Percentiles rank a stretch among this genome's conserved stretches.
Evolutionary conservation across 2,888 invertebrate species (phyloP).

Genomic region (Agrotis ipsilon): DNA sequence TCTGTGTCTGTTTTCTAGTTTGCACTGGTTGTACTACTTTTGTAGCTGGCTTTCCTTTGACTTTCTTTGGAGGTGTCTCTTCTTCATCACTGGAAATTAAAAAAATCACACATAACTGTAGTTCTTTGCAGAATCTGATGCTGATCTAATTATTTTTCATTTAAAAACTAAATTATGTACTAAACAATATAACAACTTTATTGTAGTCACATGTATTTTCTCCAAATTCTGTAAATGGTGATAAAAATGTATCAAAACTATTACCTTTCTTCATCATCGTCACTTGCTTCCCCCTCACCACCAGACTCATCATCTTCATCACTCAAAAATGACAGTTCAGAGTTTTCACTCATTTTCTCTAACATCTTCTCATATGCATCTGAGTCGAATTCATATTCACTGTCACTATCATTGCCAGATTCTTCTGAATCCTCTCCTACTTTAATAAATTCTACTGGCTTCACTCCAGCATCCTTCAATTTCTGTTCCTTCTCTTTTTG

Average conservation of each 20-base stretch:
- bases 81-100: slow-evolving; percentile 47
- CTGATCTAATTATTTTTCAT: not conserved
- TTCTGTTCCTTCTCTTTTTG: slow-evolving; percentile 75
- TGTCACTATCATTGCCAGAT: slow-evolving; percentile 76
- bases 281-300: slow-evolving; percentile 44
- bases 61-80: slow-evolving; percentile 52
- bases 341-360: slow-evolving; percentile 65
- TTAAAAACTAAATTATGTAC: no score
- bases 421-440: slow-evolving; percentile 71
- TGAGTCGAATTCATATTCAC: slow-evolving; percentile 81
- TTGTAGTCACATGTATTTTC: no score
- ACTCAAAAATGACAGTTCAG: slow-evolving; percentile 41
- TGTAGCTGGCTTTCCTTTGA: slow-evolving; percentile 55
- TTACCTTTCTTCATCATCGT: slow-evolving; percentile 66
- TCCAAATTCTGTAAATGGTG: not conserved
- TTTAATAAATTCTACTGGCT: slow-evolving; percentile 77
- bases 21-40: slow-evolving; percentile 28
- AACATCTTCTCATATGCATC: slow-evolving; percentile 84
- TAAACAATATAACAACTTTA: not conserved
- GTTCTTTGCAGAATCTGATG: no score
- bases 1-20: slow-evolving; percentile 34
- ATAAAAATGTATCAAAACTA: not conserved
- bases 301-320: slow-evolving; percentile 60
- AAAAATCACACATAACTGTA: slow-evolving; percentile 1
- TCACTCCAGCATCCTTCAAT: slow-evolving; percentile 75